Percentiles rank a stretch among this genome's conserved stretches.
Conservation (phyloP, 1,140 invertebrate genomes). For the Agrilus planipennis region DNA sequence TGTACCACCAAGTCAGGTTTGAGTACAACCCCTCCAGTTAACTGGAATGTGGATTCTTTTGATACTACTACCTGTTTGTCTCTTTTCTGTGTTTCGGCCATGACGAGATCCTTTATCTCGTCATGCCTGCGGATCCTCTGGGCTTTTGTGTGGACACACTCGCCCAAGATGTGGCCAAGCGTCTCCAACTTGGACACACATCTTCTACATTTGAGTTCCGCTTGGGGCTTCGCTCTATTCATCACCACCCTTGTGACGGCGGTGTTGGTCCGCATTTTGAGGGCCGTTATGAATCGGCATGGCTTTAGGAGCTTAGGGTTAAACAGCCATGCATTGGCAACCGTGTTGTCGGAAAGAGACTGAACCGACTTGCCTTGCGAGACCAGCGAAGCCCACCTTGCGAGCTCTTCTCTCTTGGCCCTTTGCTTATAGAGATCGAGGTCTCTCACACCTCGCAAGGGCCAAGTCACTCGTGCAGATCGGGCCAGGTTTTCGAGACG, state of each 20-base stretch:
- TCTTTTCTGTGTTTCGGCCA: constrained; percentile 8
- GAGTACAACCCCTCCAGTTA: too few species aligned
- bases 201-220: constrained; percentile 11
- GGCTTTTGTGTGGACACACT: constrained; percentile 18
- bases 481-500: constrained; percentile 11
- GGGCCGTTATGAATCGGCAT: constrained; percentile 15
- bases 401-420: constrained; percentile 9
- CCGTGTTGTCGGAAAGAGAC: constrained; percentile 9
- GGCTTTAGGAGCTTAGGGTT: constrained; percentile 13
- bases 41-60: constrained; percentile 9
- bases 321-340: constrained; percentile 14
- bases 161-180: constrained; percentile 20
- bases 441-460: not conserved
- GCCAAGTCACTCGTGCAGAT: constrained; percentile 9
- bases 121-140: constrained; percentile 18
- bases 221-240: constrained; percentile 9
- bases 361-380: constrained; percentile 17
- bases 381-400: constrained; percentile 6
- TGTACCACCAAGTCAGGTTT: too few species aligned
- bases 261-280: constrained; percentile 20
- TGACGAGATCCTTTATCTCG: constrained; percentile 18
- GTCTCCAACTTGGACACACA: constrained; percentile 16
- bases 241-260: constrained; percentile 12
- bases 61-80: constrained; percentile 11
- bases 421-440: not conserved